Evolutionary conservation across 2,797 vertebrate species (phyloP), one percentile per base, ranked within the genome.

Genomic region (Amniataba percoides): DNA sequence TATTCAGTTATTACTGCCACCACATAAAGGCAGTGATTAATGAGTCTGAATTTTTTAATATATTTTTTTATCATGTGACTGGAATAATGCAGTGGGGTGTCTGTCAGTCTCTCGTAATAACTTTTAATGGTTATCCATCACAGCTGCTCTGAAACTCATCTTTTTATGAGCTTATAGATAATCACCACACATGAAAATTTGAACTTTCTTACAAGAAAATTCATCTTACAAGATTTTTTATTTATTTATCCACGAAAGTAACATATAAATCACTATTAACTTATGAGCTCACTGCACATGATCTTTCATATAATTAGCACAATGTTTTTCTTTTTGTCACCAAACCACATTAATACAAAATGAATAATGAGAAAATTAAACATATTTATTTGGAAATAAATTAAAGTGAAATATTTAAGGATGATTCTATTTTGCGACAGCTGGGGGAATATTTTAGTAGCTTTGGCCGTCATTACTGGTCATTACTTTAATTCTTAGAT

Each of bases 11-110:
- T 80, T 60, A 48, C 48, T 66, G 19, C n/a, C 40, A 10, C 18
- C 45, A 51, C 53, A 56, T n/a, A 27, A 60, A 58, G 53, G 4
- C 57, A 68, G 31, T 45, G 57, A 80, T 72, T 63, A 71, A 63
- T 27, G 40, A 63, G 15, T 34, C 21, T 42, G 58, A 31, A 57
- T 9, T 19, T 65, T 21, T 73, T 25, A 45, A 72, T 69, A 16
- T 25, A 14, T 5, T 34, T 45, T 57, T 62, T 12, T 12, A n/a
- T 40, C 42, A 51, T 45, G 36, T 4, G 48, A 16, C 27, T 51
- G 6, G 48, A 59, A 71, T 51, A 58, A 60, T 25, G 48, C 27
- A 15, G 7, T 34, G 46, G 13, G 14, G 23, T 45, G 64, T 48
- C 16, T 19, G 18, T 19, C 27, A 48, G 39, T 18, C 25, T 57